Evolutionary conservation across 2,888 invertebrate genomes (phyloP), one percentile per base, ranked within the genome.

Genomic region (Agrochola litura): DNA sequence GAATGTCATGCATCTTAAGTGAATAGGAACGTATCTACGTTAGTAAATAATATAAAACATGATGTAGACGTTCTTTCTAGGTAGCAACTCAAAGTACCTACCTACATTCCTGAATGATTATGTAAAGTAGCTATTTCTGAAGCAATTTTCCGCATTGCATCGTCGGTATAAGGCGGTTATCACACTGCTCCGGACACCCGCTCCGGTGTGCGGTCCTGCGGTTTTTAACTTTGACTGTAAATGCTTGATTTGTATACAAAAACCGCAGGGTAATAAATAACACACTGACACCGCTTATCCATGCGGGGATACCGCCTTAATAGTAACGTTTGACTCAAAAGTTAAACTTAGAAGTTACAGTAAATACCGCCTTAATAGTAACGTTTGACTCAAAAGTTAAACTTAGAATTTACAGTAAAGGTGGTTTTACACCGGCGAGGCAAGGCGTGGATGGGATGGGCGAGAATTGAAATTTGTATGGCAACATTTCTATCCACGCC

Each of bases 121-220:
- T 30, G 25, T 37, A 58, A 75, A 43, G 43, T 60, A 61, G 41
- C 8, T 79, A n/a, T 30, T 76, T 60, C 22, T 72, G 6, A 73
- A 81, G 37, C 9, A 74, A 25, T 74, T 81, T 81, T 54, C 46
- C 46, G 75, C 61, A 46, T 41, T 5, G 37, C 4, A 30, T 30
- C 46, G 9, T 25, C 2, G 71, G 22, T 37, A 43, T 77, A 52
- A 52, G 52, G 52, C 52, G 52, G 52, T 52, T 22, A 52, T 52
- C 52, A 37, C 12, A 6, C 61, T 63, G 37, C 41, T n/a, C 14
- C 22, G 2, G 19, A 41, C 41, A 63, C 22, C 10, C 52, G 22
- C 41, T 63, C 41, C 12, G 63, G 10, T 22, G 63, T 22, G 37
- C 63, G 37, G 12, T 22, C 22, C 19, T 61, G 61, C 22, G 41